Base-by-base conservation (phyloP, 1,140 invertebrate species). In the Drosophila punjabiensis region DNA sequence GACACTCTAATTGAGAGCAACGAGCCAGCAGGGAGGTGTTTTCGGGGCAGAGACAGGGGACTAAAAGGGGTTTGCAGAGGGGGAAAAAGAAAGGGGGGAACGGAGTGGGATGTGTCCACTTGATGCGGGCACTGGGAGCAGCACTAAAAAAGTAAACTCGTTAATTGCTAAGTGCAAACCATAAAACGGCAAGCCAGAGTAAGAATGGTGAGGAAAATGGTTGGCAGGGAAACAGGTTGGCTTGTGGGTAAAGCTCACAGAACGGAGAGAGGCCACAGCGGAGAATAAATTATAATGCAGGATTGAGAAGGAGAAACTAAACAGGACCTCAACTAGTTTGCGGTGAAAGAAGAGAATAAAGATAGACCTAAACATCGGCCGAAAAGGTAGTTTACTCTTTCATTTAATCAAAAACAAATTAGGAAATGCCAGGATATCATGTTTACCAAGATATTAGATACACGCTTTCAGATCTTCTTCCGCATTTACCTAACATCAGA, bases 151-250 rank as follows among this genome's bases (percentile, higher is more conserved):
- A 80, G 82, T 84, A 84, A 84, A 84, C 82, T 84, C 73, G 82
- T 84, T 84, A 84, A 84, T 84, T 83, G 82, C 82, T 84, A 81
- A 84, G 81, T 84, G 81, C 82, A 84, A 80, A 69, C 77, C 81
- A 81, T 84, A 84, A 84, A 84, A 84, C 67, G 77, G 67, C 67
- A 66, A 58, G 60, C 7, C 35, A 59, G 20, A 32, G 47, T n/a
- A 71, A 45, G 24, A 67, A 56, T 5, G 13, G 8, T 24, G 32
- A 11, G 13, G 30, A 20, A 64, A 58, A 37, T 56, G 48, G 16
- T 52, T 52, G 61, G 11, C 2, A 33, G 28, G 13, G 18, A 62
- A 65, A 30, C 45, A 13, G 56, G 35, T 28, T 43, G 48, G 58
- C 13, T 55, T 39, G 28, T 4, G n/a, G 45, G 28, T 35, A 41